phyloP scores from a whole-genome alignment of 2,113 vertebrate genomes.

The Daphoenositta chrysoptera region DNA sequence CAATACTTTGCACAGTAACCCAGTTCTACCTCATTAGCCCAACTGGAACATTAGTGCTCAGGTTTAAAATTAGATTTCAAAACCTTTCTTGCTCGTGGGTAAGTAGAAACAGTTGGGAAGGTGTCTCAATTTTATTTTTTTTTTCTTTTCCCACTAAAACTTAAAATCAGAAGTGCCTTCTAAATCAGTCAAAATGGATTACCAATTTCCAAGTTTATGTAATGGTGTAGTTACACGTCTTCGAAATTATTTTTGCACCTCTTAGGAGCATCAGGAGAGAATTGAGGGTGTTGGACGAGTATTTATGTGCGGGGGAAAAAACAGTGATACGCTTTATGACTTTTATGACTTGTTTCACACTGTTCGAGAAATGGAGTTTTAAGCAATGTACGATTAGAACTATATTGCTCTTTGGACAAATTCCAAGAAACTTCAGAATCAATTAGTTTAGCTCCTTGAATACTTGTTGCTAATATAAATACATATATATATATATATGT shows the following conservation, averaged over 20 bases:
- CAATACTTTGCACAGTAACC: background rate
- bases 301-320: background rate
- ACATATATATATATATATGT: too few species aligned
- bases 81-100: background rate
- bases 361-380: conserved; percentile 70
- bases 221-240: background rate
- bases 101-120: background rate
- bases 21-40: background rate
- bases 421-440: conserved; percentile 63
- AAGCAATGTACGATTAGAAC: conserved; percentile 71
- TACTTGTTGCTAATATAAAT: conserved; percentile 66
- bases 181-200: conserved; percentile 43
- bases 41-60: background rate
- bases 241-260: conserved; percentile 33
- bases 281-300: conserved; percentile 3
- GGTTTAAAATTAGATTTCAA: background rate
- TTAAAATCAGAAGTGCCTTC: background rate
- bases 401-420: conserved; percentile 64
- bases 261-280: conserved; percentile 24
- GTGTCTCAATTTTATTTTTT: background rate
- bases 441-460: conserved; percentile 54
- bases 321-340: conserved; percentile 48
- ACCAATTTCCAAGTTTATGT: conserved; percentile 31
- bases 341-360: conserved; percentile 70
- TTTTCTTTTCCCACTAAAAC: background rate